Percentiles rank a stretch among this genome's conserved stretches.
Conservation (phyloP, 2,888 invertebrate species). For the Antitype chi region DNA sequence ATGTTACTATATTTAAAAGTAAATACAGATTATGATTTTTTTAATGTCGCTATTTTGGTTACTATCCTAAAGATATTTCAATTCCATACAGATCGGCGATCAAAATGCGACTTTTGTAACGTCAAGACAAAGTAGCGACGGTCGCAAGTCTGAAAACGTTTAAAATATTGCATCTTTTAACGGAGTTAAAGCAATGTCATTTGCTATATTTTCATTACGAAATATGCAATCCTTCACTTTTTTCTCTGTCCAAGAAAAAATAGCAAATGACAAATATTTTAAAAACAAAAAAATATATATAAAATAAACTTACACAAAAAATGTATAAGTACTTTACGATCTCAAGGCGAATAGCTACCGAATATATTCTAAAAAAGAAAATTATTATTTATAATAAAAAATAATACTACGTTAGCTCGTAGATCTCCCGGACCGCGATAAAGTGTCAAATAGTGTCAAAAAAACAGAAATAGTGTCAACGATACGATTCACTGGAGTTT, state of each 20-base stretch:
- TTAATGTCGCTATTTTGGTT: conserved; percentile 3
- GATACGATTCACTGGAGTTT: conserved; percentile 78
- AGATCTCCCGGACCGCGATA: conserved; percentile 67
- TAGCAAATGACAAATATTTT: conserved; percentile 54
- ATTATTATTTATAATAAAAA: conserved; percentile 61
- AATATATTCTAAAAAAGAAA: conserved; percentile 64
- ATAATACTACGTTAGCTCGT: conserved; percentile 68
- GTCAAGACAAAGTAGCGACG: conserved; percentile 27
- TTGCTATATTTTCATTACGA: conserved; percentile 44
- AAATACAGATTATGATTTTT: conserved; percentile 44
- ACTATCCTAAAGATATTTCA: conserved; percentile 11
- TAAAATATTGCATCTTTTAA: conserved; percentile 28
- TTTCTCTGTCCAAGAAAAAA: conserved; percentile 47
- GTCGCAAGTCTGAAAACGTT: conserved; percentile 40
- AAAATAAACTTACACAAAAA: conserved; percentile 51
- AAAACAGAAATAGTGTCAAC: conserved; percentile 40
- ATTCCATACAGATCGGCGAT: conserved; percentile 18
- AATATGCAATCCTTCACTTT: neutral
- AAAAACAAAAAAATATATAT: conserved; percentile 28
- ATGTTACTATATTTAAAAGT: conserved; percentile 17
- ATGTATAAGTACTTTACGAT: conserved; percentile 61
- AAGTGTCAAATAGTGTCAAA: conserved; percentile 42
- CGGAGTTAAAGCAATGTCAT: conserved; percentile 49
- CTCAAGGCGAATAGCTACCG: conserved; percentile 71
- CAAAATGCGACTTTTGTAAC: conserved; percentile 28